Percentiles rank a stretch among this genome's conserved stretches.
These are phyloP conservation scores for Neoascia interrupta DNA, from an alignment of 2,888 invertebrate genomes.

Conservation along the genomic window DNA sequence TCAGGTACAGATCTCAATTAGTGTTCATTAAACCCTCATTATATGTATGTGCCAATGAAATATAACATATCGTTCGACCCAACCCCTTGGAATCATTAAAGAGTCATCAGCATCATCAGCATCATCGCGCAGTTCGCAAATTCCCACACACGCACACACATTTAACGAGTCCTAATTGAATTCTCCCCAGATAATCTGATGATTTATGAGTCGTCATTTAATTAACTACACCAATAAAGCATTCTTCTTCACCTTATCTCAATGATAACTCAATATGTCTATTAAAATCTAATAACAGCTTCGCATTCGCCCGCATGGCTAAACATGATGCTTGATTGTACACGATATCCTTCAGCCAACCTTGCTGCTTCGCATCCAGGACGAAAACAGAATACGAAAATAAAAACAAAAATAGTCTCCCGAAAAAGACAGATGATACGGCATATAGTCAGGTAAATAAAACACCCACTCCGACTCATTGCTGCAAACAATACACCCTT, in stretches of 20 bases:
- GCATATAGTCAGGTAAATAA: not conserved
- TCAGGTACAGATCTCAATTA: too few relatives aligned
- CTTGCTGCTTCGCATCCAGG: too few relatives aligned
- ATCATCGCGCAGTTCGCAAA: too few relatives aligned
- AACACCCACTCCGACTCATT: not conserved
- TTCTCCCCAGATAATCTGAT: constrained; percentile 30
- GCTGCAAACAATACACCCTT: constrained; percentile 3
- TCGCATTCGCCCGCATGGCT: constrained; percentile 10
- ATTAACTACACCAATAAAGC: constrained; percentile 36
- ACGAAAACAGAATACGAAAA: too few relatives aligned
- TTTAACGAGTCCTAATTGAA: constrained; percentile 34
- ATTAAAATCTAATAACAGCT: constrained; percentile 53
- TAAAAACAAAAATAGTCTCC: too few relatives aligned
- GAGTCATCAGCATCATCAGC: too few relatives aligned
- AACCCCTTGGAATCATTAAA: too few relatives aligned
- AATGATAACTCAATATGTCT: constrained; percentile 46
- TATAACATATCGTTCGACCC: too few relatives aligned
- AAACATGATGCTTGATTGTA: not conserved
- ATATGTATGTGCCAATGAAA: too few relatives aligned
- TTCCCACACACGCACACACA: not conserved
- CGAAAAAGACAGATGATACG: too few relatives aligned
- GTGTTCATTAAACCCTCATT: too few relatives aligned
- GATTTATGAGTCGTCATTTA: constrained; percentile 49
- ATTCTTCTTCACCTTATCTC: constrained; percentile 26
- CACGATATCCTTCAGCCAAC: too few relatives aligned